Base-by-base conservation (phyloP, 1,140 invertebrate species). In the Eupristina koningsbergeri region DNA sequence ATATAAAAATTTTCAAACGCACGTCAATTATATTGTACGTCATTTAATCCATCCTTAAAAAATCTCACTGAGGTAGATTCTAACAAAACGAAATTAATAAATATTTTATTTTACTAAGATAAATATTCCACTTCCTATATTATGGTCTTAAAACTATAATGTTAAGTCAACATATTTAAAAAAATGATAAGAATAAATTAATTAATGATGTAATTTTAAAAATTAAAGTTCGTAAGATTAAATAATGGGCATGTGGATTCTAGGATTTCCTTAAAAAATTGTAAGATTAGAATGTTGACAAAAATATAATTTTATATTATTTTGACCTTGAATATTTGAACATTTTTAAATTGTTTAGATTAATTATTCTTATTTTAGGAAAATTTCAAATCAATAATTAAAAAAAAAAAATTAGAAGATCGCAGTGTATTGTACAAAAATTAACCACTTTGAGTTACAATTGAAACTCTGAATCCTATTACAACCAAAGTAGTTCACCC, bases 11-110 rank as follows among this genome's bases (percentile, higher is more conserved):
- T 64, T 76, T 36, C 39, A 39, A 53, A 61, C 50, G 53, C 13
- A 61, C 50, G 53, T 13, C 61, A 61, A 77, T 77, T 77, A 39
- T 61, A 77, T 77, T 77, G 29, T 29, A 61, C 31, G 39, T 61
- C 26, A n/a, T 34, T 34, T 53, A 53, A 61, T 53, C 36, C 7
- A 61, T 53, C 53, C 17, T 39, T 45, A 50, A 50, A 74, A 50
- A 74, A n/a, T 17, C 36, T 19, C 36, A 41, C 36, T 22, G 41
- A 41, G 41, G 26, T 34, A 39, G 67, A 71, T 71, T 41, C 41
- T 41, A 31, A 39, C 67, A 17, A 39, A 71, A 71, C 39, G 39
- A 41, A 71, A 26, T 15, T 3, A 34, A 6, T 13, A 8, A 41
- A 41, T 8, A 71, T 41, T 6, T 41, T 58, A 5, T 26, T 26